Conservation (phyloP, 2,888 invertebrate species). For the Synanthedon vespiformis region DNA sequence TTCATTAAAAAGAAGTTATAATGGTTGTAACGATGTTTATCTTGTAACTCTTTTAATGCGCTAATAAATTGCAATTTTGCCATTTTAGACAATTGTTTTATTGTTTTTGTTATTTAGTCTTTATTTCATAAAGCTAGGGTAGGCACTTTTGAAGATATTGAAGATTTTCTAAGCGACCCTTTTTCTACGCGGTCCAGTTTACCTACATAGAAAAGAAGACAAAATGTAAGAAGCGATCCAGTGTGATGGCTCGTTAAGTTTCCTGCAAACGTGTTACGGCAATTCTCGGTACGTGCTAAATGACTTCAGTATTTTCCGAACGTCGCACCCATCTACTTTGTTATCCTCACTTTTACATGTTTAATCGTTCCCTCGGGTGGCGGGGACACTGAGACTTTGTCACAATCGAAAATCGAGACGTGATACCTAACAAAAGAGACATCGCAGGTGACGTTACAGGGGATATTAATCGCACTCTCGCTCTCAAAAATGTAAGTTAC, state of each 20-base stretch:
- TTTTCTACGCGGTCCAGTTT: too few relatives aligned
- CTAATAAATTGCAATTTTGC: too few relatives aligned
- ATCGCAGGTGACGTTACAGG: too few relatives aligned
- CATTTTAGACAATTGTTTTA: too few relatives aligned
- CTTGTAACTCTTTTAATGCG: not conserved
- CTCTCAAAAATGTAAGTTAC: too few relatives aligned
- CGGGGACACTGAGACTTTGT: slow-evolving; percentile 9
- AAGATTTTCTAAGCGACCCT: too few relatives aligned
- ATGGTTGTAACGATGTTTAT: slow-evolving; percentile 19
- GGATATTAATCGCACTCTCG: too few relatives aligned
- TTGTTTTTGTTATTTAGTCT: too few relatives aligned
- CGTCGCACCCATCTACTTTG: slow-evolving; percentile 49
- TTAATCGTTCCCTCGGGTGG: slow-evolving; percentile 57
- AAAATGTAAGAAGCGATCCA: not conserved
- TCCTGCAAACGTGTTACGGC: slow-evolving; percentile 53
- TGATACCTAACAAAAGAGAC: slow-evolving; percentile 1
- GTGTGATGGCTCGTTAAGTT: slow-evolving; percentile 39
- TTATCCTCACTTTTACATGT: slow-evolving; percentile 66
- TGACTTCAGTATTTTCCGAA: slow-evolving; percentile 40
- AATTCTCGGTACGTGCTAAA: slow-evolving; percentile 61
- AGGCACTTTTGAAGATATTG: too few relatives aligned
- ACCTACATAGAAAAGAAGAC: too few relatives aligned
- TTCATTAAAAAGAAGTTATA: slow-evolving; percentile 56
- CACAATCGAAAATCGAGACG: slow-evolving; percentile 16
- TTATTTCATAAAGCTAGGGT: too few relatives aligned